These are phyloP conservation scores for Apodemia duryi DNA, from an alignment of 2,888 invertebrate genomes.

Conservation along the genomic window DNA sequence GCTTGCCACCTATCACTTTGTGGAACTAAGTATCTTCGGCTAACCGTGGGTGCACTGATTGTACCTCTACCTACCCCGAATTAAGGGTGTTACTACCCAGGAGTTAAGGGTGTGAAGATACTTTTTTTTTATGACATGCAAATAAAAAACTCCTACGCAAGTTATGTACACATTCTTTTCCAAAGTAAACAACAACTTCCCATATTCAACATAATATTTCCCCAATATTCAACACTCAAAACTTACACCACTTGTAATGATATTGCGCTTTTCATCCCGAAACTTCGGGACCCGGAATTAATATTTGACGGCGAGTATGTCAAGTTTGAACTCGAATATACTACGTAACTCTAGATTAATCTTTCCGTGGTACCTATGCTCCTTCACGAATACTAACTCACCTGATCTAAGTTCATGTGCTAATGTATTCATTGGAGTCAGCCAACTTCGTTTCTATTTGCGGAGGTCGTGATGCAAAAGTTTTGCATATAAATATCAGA, in stretches of 20 bases:
- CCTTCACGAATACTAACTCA: slow-evolving; percentile 58
- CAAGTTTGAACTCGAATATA: slow-evolving; percentile 8
- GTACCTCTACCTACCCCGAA: too few relatives aligned
- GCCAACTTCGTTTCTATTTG: slow-evolving; percentile 45
- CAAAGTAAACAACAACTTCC: background rate
- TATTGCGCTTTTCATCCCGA: slow-evolving; percentile 6
- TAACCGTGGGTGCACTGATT: too few relatives aligned
- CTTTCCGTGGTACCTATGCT: background rate
- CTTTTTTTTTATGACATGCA: too few relatives aligned
- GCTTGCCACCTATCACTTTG: too few relatives aligned
- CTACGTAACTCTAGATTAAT: slow-evolving; percentile 10
- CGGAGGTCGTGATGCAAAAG: slow-evolving; percentile 45
- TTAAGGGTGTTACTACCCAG: too few relatives aligned
- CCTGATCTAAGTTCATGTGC: slow-evolving; percentile 43
- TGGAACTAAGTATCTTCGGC: too few relatives aligned
- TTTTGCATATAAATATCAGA: slow-evolving; percentile 41
- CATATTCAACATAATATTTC: background rate
- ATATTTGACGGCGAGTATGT: slow-evolving; percentile 5
- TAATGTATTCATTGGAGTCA: slow-evolving; percentile 68
- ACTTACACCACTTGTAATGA: slow-evolving; percentile 1
- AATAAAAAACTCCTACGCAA: too few relatives aligned
- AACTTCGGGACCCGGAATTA: slow-evolving; percentile 5
- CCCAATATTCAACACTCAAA: background rate
- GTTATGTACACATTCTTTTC: background rate
- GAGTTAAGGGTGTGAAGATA: too few relatives aligned